Conservation (phyloP, 2,113 vertebrate species). For the Oenanthe melanoleuca region DNA sequence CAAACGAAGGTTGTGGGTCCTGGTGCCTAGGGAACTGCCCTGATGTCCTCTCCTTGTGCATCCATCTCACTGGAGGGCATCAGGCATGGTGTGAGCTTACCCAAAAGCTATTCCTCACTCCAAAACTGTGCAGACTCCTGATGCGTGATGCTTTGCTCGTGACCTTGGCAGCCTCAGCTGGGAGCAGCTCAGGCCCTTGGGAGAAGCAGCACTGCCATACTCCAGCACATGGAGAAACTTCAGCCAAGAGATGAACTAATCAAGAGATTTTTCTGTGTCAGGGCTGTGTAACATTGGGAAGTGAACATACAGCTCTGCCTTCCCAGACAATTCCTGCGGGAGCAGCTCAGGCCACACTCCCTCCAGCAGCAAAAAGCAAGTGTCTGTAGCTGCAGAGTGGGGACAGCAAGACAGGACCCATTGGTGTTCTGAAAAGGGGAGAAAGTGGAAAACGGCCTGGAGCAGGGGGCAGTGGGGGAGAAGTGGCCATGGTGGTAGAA, state of each 20-base stretch:
- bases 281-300: background rate
- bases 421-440: background rate
- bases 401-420: background rate
- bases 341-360: background rate
- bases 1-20: background rate
- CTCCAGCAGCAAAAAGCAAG: background rate
- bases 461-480: background rate
- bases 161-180: background rate
- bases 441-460: background rate
- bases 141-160: accelerated
- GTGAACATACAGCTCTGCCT: background rate
- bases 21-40: background rate
- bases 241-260: background rate
- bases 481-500: background rate
- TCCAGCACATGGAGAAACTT: background rate
- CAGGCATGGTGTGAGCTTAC: background rate
- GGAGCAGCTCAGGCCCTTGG: background rate
- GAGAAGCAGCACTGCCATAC: background rate
- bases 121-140: background rate
- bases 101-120: background rate
- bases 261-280: background rate
- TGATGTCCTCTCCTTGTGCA: background rate
- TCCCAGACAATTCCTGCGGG: background rate
- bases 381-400: background rate
- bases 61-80: accelerated